These are phyloP conservation scores for Dissostichus mawsoni DNA, from an alignment of 2,113 vertebrate genomes.

Conservation along the genomic window DNA sequence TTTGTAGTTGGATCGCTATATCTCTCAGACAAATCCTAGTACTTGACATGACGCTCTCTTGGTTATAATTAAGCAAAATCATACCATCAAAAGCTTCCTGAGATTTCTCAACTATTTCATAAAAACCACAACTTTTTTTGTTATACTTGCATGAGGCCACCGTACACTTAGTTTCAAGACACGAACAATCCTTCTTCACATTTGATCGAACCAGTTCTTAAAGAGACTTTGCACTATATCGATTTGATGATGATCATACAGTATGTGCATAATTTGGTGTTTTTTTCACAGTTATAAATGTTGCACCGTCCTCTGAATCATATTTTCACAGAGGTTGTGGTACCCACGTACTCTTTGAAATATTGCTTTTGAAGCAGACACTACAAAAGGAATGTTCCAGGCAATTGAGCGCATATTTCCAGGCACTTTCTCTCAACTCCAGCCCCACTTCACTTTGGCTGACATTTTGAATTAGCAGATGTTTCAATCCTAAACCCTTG, in stretches of 20 bases:
- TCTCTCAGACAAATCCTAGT: too few species aligned
- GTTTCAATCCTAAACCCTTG: background rate
- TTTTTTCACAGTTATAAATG: slow-evolving; percentile 1
- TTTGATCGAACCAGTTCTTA: background rate
- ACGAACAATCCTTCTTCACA: background rate
- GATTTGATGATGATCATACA: slow-evolving; percentile 38
- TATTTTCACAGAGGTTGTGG: slow-evolving; percentile 5
- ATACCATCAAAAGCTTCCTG: background rate
- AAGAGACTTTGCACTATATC: background rate
- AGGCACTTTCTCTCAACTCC: slow-evolving; percentile 2
- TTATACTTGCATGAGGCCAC: background rate
- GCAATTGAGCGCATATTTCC: slow-evolving; percentile 2
- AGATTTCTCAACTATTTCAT: background rate
- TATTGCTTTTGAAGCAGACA: slow-evolving; percentile 24
- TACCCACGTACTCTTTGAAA: slow-evolving; percentile 29
- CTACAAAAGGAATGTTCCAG: slow-evolving; percentile 41
- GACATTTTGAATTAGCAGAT: slow-evolving; percentile 6
- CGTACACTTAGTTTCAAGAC: background rate
- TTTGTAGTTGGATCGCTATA: too few species aligned
- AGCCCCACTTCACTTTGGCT: slow-evolving; percentile 1
- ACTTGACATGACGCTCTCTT: too few species aligned
- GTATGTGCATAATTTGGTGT: slow-evolving; percentile 32
- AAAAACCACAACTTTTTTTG: background rate
- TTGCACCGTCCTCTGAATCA: slow-evolving; percentile 1
- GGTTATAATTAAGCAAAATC: too few species aligned